Base-by-base conservation (phyloP, 2,888 invertebrate species). In the Stenurella melanura region DNA sequence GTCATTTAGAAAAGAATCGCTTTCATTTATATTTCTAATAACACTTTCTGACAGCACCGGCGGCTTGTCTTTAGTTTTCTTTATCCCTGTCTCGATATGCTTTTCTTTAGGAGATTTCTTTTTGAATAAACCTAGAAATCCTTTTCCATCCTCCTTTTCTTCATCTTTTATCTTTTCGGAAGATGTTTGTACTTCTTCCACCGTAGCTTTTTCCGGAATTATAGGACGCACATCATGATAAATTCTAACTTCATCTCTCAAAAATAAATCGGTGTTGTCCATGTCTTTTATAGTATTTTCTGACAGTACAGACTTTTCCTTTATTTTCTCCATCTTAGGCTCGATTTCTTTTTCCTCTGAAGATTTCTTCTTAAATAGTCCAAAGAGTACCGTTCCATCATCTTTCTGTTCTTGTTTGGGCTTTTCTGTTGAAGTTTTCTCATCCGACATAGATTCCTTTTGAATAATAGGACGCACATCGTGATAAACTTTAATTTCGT, bases 211-310 rank as follows among this genome's bases (percentile, higher is more conserved):
- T 5, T 58, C 19, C 5, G 1, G 10, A 12, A 50, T 50, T 0
- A 78, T 61, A 34, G 81, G 81, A 17, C 77, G 71, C 15, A 82
- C 80, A 74, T 83, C 82, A 54, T 83, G 80, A 68, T 79, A 83
- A 68, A 61, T 78, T 54, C 78, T 76, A 15, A 83, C 75, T 80
- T 84, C 84, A 42, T 75, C 74, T 60, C 75, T 74, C 1, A 83
- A 56, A 58, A 83, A 84, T 19, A 78, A 56, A 34, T 81, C 78
- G 1, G 77, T 71, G 10, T 75, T 71, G 2, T 70, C 21, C 75
- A 78, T 77, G 15, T 58, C 50, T 38, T 79, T 69, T 15, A 77
- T 11, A 15, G 63, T 38, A 3, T 74, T 34, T 64, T 77, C 64
- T 12, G 71, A 72, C 7, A 75, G 26, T 15, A 75, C 34, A 7